A percentile compares a stretch with the other conserved stretches of the same genome.
Evolutionary conservation across 1,140 invertebrate species (phyloP).

Genomic region (Habropoda laboriosa): DNA sequence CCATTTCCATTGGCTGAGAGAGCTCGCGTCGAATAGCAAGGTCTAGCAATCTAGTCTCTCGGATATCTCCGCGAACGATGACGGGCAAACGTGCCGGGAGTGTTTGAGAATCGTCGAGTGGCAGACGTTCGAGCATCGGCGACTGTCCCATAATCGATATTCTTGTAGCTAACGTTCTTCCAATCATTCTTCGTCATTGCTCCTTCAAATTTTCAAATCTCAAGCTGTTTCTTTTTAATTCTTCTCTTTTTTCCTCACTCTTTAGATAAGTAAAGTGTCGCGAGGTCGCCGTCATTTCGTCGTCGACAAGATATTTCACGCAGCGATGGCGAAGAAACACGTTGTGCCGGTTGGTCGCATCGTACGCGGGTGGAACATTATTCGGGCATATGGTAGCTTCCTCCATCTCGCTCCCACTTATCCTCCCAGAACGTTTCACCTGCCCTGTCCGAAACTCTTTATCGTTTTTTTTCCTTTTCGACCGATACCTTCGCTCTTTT

Average conservation of each 20-base stretch:
- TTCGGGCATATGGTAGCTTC: constrained; percentile 77
- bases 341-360: constrained; percentile 63
- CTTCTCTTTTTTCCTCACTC: too few species aligned
- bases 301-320: constrained; percentile 15
- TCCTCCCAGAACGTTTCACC: constrained; percentile 63
- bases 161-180: constrained; percentile 45
- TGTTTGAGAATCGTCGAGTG: constrained; percentile 63
- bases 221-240: too few species aligned
- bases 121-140: constrained; percentile 43
- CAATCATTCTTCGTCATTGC: constrained; percentile 29
- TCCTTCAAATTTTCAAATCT: too few species aligned
- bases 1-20: not conserved
- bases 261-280: too few species aligned
- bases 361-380: constrained; percentile 77
- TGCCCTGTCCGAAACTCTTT: constrained; percentile 70
- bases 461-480: constrained; percentile 51
- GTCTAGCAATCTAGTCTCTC: constrained; percentile 52
- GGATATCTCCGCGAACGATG: constrained; percentile 56
- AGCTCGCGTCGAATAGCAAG: constrained; percentile 50
- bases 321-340: constrained; percentile 61
- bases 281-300: constrained; percentile 16
- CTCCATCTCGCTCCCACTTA: constrained; percentile 59
- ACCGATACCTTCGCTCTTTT: constrained; percentile 40
- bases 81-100: constrained; percentile 61
- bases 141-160: constrained; percentile 61